Evolutionary conservation across 2,797 vertebrate species (phyloP).

Genomic region (Lutra lutra): DNA sequence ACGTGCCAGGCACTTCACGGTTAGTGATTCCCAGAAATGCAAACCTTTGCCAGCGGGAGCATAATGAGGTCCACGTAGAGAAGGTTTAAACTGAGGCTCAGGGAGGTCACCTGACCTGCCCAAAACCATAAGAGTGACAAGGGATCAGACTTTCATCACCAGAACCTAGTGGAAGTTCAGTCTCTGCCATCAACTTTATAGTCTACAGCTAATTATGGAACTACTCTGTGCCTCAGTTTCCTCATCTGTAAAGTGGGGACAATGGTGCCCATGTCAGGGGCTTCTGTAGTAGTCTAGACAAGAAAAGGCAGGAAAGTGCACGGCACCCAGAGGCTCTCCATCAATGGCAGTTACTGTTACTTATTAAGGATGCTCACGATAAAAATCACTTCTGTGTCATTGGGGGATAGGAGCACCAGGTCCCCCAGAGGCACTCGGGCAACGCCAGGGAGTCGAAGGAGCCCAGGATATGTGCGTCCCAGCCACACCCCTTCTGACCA

Average conservation of each 20-base stretch:
- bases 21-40: not conserved
- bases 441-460: not conserved
- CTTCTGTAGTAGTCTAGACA: not conserved
- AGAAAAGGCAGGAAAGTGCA: not conserved
- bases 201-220: not conserved
- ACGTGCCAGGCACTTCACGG: not conserved
- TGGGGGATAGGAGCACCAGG: not conserved
- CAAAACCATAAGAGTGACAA: not conserved
- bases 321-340: not conserved
- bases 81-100: not conserved
- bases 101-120: not conserved
- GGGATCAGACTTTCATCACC: not conserved
- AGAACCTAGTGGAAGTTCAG: not conserved
- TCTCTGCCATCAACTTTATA: not conserved
- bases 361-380: not conserved
- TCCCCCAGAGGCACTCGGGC: not conserved
- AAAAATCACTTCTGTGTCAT: not conserved
- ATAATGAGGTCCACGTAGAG: fast-evolving
- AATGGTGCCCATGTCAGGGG: fast-evolving
- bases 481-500: not conserved
- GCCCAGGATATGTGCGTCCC: not conserved
- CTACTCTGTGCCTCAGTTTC: not conserved
- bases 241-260: not conserved
- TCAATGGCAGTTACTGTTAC: not conserved
- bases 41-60: not conserved